Evolutionary conservation across 2,113 vertebrate species (phyloP), one percentile per base, ranked within the genome.

Genomic region (Protobothrops mucrosquamatus): DNA sequence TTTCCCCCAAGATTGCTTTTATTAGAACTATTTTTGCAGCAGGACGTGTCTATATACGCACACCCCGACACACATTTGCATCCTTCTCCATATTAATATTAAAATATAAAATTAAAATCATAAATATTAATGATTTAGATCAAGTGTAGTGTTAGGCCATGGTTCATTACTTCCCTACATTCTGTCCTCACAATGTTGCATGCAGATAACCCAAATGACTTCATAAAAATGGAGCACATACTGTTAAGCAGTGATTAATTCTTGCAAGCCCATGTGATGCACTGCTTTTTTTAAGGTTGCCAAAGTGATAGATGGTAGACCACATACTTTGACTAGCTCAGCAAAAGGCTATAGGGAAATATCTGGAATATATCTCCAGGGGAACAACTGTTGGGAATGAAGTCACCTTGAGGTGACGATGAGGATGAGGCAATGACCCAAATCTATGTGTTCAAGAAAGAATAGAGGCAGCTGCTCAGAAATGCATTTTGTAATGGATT

Each of bases 231-330:
- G 93, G 51, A 95, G 74, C 92, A 95, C 91, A 96, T 94, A 93
- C 96, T 96, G 96, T 97, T 98, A 97, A 97, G 94, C 93, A 95
- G 95, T 98, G 97, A 98, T 98, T 97, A 97, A 98, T 98, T 97
- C 95, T 94, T 96, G 64, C 55, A 94, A 95, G 95, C 96, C 74
- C 95, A 95, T 1, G 87, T 96, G 97, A 96, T 90, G 51, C 92
- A 89, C 94, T 94, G 92, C 96, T 97, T 97, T 96, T 96, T 97
- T 96, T 95, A 97, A 96, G 91, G 85, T 90, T 97, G 96, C 94
- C 97, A 97, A 94, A 96, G 93, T 98, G 97, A 97, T 98, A 93
- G 96, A 98, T 94, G 95, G 92, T 91, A 92, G 2, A 94, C 14
- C 64, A 93, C 54, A 93, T 91, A 91, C 94, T 94, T 95, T 94